Percentiles rank a stretch among this genome's conserved stretches.
Conservation (phyloP, 2,888 invertebrate species). For the Callimorpha dominula region DNA sequence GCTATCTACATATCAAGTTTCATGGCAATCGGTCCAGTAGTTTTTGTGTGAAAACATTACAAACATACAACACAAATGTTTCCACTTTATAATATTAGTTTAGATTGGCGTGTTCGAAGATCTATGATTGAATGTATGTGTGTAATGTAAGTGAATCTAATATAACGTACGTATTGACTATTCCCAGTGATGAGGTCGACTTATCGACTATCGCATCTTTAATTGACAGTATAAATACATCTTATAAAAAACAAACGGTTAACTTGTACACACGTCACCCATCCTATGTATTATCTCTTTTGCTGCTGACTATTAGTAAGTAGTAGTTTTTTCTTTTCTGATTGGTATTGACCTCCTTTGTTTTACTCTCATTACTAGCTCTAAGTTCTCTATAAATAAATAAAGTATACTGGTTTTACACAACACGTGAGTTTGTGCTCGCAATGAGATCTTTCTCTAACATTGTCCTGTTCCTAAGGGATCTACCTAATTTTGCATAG, state of each 20-base stretch:
- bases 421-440: background rate
- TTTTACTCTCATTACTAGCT: too few species aligned
- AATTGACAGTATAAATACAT: background rate
- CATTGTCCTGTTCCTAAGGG: constrained; percentile 6
- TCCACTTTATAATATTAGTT: background rate
- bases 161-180: background rate
- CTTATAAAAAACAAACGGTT: too few species aligned
- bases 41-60: too few species aligned
- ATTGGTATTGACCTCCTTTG: too few species aligned
- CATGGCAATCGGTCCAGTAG: too few species aligned
- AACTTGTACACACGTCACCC: too few species aligned
- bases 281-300: background rate
- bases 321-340: background rate
- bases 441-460: constrained; percentile 6
- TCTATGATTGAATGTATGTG: too few species aligned
- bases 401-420: background rate
- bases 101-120: background rate
- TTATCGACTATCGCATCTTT: background rate
- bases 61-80: too few species aligned
- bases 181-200: too few species aligned
- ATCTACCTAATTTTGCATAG: constrained; percentile 22
- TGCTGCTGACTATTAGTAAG: background rate
- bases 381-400: too few species aligned
- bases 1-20: too few species aligned
- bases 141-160: background rate